Evolutionary conservation across 2,888 invertebrate genomes (phyloP).

Genomic region (Phanerotoma sp.): DNA sequence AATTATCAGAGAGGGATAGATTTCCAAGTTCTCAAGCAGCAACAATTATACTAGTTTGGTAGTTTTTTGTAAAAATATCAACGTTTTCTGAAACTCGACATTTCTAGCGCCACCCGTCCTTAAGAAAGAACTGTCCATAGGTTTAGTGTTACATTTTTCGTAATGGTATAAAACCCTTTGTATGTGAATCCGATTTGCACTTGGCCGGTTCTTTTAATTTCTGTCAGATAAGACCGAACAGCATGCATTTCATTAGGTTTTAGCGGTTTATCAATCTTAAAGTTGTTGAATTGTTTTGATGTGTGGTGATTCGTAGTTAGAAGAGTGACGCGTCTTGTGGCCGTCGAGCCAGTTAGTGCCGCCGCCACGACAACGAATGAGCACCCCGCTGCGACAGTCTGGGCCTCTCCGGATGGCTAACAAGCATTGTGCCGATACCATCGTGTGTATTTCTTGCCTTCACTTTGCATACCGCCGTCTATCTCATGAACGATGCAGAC

Average conservation of each 20-base stretch:
- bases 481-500: no score
- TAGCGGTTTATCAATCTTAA: background rate
- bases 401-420: conserved; percentile 31
- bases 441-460: conserved; percentile 36
- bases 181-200: no score
- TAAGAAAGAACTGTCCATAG: no score
- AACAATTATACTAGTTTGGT: no score
- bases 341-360: conserved; percentile 8
- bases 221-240: background rate
- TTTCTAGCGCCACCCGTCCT: no score
- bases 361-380: conserved; percentile 23
- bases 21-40: no score
- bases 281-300: conserved; percentile 42
- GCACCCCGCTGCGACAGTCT: conserved; percentile 47
- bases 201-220: no score
- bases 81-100: no score
- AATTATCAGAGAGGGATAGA: no score
- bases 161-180: no score
- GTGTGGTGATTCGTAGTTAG: conserved; percentile 37
- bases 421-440: conserved; percentile 42
- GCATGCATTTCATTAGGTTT: background rate
- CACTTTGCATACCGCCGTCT: conserved; percentile 35
- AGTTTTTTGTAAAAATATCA: no score
- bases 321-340: conserved; percentile 17
- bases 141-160: no score